Evolutionary conservation across 2,888 invertebrate species (phyloP), one percentile per base, ranked within the genome.

Genomic region (Drosophila mayaguana): DNA sequence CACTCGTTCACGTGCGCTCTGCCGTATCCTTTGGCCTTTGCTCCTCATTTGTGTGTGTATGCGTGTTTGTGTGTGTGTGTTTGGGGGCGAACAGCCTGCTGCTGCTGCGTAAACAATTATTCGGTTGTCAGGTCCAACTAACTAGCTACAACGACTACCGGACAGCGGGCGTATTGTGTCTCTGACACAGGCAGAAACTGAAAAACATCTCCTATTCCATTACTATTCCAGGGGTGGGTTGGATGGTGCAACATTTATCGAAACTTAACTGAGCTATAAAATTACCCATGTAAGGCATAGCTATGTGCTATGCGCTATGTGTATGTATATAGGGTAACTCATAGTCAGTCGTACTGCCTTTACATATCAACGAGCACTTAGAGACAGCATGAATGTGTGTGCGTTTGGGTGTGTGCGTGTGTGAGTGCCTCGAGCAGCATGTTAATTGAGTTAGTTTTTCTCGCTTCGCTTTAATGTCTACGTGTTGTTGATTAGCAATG

Each of bases 381-480:
- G 43, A 48, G 74, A 16, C 25, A 22, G 11, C n/a, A n/a, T n/a
- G 28, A 28, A n/a, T 38, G 43, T 45, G 51, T 63, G 32, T 43
- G 54, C 62, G 32, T 43, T 46, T 12, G 34, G 2, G 53, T 59
- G 51, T 59, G 32, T 36, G 51, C 51, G 45, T n/a, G 46, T 66
- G 45, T 65, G 42, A 75, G 59, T 81, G 88, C 68, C 80, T 80
- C 55, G 72, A 65, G 57, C 69, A 82, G 88, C 79, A 75, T 80
- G 71, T 81, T 88, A 88, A 88, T 86, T 83, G 75, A 78, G 79
- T 79, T 79, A 81, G 71, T 71, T 73, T 71, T 74, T 63, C 62
- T 54, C 61, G 64, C 69, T 50, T 65, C 34, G 42, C 45, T 62
- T 63, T 66, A 62, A 71, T 59, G 67, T 22, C 12, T 40, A 68